Evolutionary conservation across 2,113 vertebrate genomes (phyloP).

Genomic region (Blennius ocellaris): DNA sequence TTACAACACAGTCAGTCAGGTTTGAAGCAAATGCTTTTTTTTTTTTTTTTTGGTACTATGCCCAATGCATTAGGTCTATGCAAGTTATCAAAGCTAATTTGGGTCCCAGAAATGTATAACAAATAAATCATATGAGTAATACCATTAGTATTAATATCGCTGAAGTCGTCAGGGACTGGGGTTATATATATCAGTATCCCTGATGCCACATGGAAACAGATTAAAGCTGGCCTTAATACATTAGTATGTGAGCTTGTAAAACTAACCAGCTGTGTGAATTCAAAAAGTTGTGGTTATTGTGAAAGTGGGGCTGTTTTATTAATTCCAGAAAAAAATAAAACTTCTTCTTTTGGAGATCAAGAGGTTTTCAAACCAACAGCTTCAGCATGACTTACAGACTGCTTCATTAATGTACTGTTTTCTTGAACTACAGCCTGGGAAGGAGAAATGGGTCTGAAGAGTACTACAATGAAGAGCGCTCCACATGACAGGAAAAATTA

Average conservation of each 20-base stretch:
- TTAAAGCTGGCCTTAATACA: constrained; percentile 13
- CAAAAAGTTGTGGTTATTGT: constrained; percentile 17
- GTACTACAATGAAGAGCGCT: constrained; percentile 18
- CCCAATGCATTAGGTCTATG: constrained; percentile 1
- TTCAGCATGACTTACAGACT: not conserved
- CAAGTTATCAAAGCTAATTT: not conserved
- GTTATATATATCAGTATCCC: constrained; percentile 7
- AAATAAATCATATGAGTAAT: constrained; percentile 17
- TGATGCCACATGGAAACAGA: constrained; percentile 15
- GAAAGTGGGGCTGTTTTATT: constrained; percentile 12
- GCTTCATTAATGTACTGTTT: constrained; percentile 37
- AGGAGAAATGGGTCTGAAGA: constrained; percentile 34
- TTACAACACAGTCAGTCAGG: not conserved
- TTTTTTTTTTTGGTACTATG: too few relatives aligned
- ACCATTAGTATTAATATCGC: constrained; percentile 12
- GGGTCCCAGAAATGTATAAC: constrained; percentile 12
- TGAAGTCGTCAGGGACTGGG: not conserved
- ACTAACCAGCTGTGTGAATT: constrained; percentile 4
- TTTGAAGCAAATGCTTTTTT: constrained; percentile 29
- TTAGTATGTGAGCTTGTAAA: not conserved
- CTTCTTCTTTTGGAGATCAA: not conserved
- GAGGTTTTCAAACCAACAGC: constrained; percentile 7
- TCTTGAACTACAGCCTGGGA: constrained; percentile 20
- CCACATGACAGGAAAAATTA: constrained; percentile 52
- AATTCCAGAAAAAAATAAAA: constrained; percentile 16